Evolutionary conservation across 2,888 invertebrate genomes (phyloP), one percentile per base, ranked within the genome.

Genomic region (Acanthosepion pharaonis): DNA sequence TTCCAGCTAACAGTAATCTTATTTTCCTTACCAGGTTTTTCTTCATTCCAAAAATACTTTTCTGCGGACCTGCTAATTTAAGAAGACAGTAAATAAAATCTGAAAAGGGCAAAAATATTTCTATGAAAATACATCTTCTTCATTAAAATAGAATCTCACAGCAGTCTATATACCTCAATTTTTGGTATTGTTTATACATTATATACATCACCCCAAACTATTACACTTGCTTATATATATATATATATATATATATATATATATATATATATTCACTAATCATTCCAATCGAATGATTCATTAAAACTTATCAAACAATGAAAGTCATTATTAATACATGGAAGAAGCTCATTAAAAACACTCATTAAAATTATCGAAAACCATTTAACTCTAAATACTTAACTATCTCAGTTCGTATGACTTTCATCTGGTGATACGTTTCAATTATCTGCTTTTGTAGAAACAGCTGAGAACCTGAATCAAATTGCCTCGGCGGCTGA

Each of bases 401-500:
- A n/a, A n/a, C 78, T 0, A 78, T 11, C 78, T 78, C 18, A 78
- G 78, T 33, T 64, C 64, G 8, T 64, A 23, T 64, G 64, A 64
- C 64, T 64, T 78, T 78, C 78, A n/a, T 33, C n/a, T n/a, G 78
- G 78, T 78, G 78, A 78, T 78, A 78, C 53, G 15, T 93, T 93
- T 93, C 18, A 93, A 93, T 93, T 93, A 51, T 93, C 53, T 93
- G n/a, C 93, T 93, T 93, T 93, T 93, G 53, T 93, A 93, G 93
- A 93, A 93, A 93, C 93, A 93, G 93, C 53, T 93, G 93, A 49
- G 53, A 53, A 53, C 93, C 53, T 53, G 93, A 93, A 93, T 49
- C 53, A 93, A 93, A 93, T 93, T 93, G 93, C 93, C 93, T 93
- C 93, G 93, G 93, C 93, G 93, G 93, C 49, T 93, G 53, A 53